Base-by-base conservation (phyloP, 1,140 invertebrate species). In the Lepidurus couesii region DNA sequence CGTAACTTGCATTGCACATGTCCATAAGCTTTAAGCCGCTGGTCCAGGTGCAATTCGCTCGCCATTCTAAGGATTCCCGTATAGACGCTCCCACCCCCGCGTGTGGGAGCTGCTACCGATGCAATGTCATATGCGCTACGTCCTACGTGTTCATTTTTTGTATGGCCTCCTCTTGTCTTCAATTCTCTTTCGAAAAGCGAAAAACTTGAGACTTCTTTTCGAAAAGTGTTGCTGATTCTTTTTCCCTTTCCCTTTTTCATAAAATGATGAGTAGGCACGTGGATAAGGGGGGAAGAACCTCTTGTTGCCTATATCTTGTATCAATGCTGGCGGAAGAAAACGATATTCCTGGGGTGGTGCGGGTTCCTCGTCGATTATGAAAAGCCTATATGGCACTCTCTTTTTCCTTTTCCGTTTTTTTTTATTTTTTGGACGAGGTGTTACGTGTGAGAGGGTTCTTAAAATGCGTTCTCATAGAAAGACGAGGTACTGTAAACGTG, bases 251-350 rank as follows among this genome's bases (percentile, higher is more conserved):
- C 34, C 34, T 34, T 34, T 34, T 34, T 34, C 2, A 34, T n/a
- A 65, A 65, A 65, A 21, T 21, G 53, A 65, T 65, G 53, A 65
- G n/a, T 65, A 65, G n/a, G 53, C 53, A 65, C 53, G 53, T 65
- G 53, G 53, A 21, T 21, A 65, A 65, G 16, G 53, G 21, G 47
- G 21, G 47, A 9, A n/a, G 16, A 1, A 7, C 5, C 21, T 65
- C n/a, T 65, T 65, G 53, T 65, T 13, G 53, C 53, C 13, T 65
- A 65, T 21, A 65, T 65, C 53, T 65, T 21, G 53, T 21, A 21
- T 65, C 53, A 65, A 65, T 65, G 53, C 53, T 65, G 53, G 53
- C 21, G 13, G 53, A 65, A 21, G 53, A 65, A 65, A 65, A 13
- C 21, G 53, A 65, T 65, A 65, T 65, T 65, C 53, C 21, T 7